Base-by-base conservation (phyloP, 92 coral and sea anemone species). In the Bergia sp. region DNA sequence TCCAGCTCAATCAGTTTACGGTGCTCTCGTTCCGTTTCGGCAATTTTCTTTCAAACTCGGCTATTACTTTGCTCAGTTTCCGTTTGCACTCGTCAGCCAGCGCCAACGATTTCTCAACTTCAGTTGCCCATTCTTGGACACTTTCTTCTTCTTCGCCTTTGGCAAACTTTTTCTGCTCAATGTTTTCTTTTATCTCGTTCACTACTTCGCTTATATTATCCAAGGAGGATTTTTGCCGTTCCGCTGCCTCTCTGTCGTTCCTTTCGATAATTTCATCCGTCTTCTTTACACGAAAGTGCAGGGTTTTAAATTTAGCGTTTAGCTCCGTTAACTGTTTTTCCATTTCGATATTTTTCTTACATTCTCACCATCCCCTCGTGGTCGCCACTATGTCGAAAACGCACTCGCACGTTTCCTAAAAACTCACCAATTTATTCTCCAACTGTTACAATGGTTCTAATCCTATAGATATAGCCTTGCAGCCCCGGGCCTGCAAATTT, bases 331-430 rank as follows among this genome's bases (percentile, higher is more conserved):
- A 58, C 83, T 73, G 89, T 86, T 91, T 93, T 73, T 93, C 93
- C 91, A 91, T 93, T 39, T 86, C 73, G 74, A 69, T 18, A 69
- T 43, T 75, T 89, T n/a, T n/a, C n/a, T n/a, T n/a, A n/a, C n/a
- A n/a, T n/a, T n/a, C n/a, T n/a, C n/a, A n/a, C n/a, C n/a, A n/a
- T n/a, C 92, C 91, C 87, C 80, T 86, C 93, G 92, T 75, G 87
- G 93, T 79, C 87, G 92, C 95, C 95, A 93, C 89, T 93, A 44
- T 93, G 91, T 93, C 95, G n/a, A n/a, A n/a, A n/a, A n/a, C n/a
- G n/a, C n/a, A n/a, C n/a, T n/a, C n/a, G n/a, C n/a, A n/a, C n/a
- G n/a, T n/a, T n/a, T n/a, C n/a, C n/a, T n/a, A n/a, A n/a, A n/a
- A n/a, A n/a, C n/a, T n/a, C n/a, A n/a, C n/a, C n/a, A n/a, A n/a